Evolutionary conservation across 2,113 vertebrate species (phyloP).

Genomic region (Mobula birostris): DNA sequence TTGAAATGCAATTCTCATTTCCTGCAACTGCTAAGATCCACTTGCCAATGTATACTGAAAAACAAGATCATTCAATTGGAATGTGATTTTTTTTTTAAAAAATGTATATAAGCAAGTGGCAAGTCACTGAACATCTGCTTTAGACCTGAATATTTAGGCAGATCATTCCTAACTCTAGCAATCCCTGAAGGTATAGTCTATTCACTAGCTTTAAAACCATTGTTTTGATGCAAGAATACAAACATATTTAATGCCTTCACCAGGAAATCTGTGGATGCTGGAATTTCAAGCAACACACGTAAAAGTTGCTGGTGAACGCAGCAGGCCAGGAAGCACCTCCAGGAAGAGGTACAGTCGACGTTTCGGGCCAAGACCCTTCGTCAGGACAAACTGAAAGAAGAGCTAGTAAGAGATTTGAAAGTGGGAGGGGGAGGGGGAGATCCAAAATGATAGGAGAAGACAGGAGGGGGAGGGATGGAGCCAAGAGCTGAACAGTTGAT

Average conservation of each 20-base stretch:
- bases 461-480: too few relatives aligned
- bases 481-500: too few relatives aligned
- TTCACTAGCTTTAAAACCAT: neutral
- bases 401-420: too few relatives aligned
- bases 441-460: too few relatives aligned
- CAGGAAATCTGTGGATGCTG: too few relatives aligned
- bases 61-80: neutral
- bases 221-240: neutral
- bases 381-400: too few relatives aligned
- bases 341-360: too few relatives aligned
- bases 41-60: neutral
- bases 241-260: neutral
- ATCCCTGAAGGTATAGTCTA: neutral
- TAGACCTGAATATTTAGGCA: neutral
- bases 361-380: too few relatives aligned
- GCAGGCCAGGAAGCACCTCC: too few relatives aligned
- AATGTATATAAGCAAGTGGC: neutral
- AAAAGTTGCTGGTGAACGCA: too few relatives aligned
- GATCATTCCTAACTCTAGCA: neutral
- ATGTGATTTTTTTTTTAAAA: neutral
- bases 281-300: too few relatives aligned
- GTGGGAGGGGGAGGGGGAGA: too few relatives aligned
- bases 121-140: neutral
- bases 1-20: neutral
- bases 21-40: neutral